Base-by-base conservation (phyloP, 1,140 invertebrate species). In the Eriosoma lanigerum region DNA sequence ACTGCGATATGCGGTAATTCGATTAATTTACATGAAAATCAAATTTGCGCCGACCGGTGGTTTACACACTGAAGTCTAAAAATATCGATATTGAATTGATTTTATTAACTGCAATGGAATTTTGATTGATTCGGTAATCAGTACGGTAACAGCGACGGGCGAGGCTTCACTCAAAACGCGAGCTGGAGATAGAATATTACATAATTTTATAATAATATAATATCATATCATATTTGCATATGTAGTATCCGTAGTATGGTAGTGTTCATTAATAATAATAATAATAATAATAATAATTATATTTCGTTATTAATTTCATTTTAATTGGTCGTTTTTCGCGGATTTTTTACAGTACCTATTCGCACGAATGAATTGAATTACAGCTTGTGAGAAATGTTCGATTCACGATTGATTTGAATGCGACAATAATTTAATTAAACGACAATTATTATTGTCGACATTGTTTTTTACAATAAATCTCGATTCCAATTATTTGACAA, bases 261-360 rank as follows among this genome's bases (percentile, higher is more conserved):
- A 60, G 56, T 60, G 56, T 60, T 24, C 56, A 21, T 60, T 24
- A 26, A 26, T 60, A 60, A 60, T 60, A 60, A 26, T 58, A 58
- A 58, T 58, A 50, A 50, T 50, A 50, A 50, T 15, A 48, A 46
- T 46, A 54, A 19, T 54, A 54, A 21, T 54, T n/a, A 21, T 54
- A 21, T 56, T 56, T 24, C 54, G n/a, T 21, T n/a, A 3, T 56
- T 21, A 56, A 56, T 21, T 56, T n/a, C n/a, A 56, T 56, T 12
- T 56, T 12, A 21, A 56, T 56, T 56, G 54, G 21, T 21, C n/a
- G 13, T 21, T 21, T 56, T 0, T n/a, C 12, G 54, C 13, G 21
- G n/a, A 6, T 21, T 56, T 56, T n/a, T 56, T 21, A n/a, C 13
- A 13, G n/a, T 56, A n/a, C 54, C 54, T 56, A 12, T n/a, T 56